Conservation (phyloP, 1,140 invertebrate species). For the Drosophila arawakana region DNA sequence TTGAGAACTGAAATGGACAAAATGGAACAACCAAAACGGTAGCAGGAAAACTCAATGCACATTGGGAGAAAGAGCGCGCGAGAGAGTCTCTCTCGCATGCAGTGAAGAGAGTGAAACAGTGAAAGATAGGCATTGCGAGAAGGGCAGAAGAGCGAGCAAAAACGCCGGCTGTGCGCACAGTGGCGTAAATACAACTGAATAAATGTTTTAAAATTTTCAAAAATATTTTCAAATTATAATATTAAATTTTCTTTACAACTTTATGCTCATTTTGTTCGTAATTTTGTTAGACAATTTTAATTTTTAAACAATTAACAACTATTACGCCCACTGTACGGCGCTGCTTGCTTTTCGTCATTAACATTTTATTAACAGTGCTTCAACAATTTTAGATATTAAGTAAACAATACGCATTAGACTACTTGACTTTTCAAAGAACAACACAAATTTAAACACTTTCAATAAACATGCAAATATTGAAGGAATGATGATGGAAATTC, state of each 20-base stretch:
- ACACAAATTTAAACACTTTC: too few relatives aligned
- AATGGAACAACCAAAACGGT: slow-evolving; percentile 42
- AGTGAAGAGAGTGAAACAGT: neutral
- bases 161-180: slow-evolving; percentile 37
- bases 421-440: too few relatives aligned
- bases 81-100: too few relatives aligned
- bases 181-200: slow-evolving; percentile 3
- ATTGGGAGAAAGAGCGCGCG: slow-evolving; percentile 1
- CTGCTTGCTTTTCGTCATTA: slow-evolving; percentile 3
- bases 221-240: neutral
- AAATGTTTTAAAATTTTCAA: neutral
- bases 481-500: too few relatives aligned
- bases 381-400: neutral
- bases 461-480: too few relatives aligned
- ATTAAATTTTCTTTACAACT: neutral
- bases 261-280: neutral
- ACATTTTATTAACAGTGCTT: slow-evolving; percentile 8
- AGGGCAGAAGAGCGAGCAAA: slow-evolving; percentile 22
- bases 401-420: too few relatives aligned
- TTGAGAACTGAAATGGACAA: slow-evolving; percentile 54
- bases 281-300: neutral
- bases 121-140: neutral
- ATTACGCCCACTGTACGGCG: neutral
- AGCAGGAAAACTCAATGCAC: slow-evolving; percentile 58
- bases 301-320: neutral